phyloP scores from a whole-genome alignment of 1,140 invertebrate species.

The Lucilia sericata region DNA sequence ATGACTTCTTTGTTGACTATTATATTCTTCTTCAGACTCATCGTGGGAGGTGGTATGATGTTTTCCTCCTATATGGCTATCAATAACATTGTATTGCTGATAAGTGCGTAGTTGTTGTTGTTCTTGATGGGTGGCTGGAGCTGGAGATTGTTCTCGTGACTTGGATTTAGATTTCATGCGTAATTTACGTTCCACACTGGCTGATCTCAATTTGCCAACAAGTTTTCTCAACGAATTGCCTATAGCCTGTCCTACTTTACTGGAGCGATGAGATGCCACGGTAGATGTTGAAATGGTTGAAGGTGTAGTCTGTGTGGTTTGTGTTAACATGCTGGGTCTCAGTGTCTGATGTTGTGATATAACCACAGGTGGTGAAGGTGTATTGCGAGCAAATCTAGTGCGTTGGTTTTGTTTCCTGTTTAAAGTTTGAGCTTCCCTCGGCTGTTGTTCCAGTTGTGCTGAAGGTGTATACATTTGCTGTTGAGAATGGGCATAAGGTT shows the following conservation, averaged over 20 bases:
- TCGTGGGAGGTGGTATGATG: slow-evolving; percentile 42
- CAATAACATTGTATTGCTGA: slow-evolving; percentile 74
- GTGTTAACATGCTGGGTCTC: slow-evolving; percentile 51
- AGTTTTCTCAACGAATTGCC: slow-evolving; percentile 82
- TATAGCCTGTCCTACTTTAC: slow-evolving; percentile 71
- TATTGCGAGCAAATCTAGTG: slow-evolving; percentile 75
- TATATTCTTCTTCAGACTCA: slow-evolving; percentile 24
- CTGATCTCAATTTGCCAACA: slow-evolving; percentile 81
- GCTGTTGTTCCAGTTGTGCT: slow-evolving; percentile 12
- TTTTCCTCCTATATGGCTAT: slow-evolving; percentile 69
- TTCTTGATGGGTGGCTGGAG: slow-evolving; percentile 62
- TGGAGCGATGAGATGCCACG: slow-evolving; percentile 58
- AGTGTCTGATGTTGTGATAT: slow-evolving; percentile 57
- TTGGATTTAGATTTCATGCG: slow-evolving; percentile 70
- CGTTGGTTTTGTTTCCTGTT: slow-evolving; percentile 75
- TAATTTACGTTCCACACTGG: slow-evolving; percentile 78
- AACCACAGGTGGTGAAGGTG: slow-evolving; percentile 61
- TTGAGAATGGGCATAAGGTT: slow-evolving; percentile 64
- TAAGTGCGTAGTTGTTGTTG: slow-evolving; percentile 71
- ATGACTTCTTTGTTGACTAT: slow-evolving; percentile 25
- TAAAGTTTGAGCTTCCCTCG: slow-evolving; percentile 49
- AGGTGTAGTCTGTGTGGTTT: slow-evolving; percentile 50
- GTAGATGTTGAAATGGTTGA: slow-evolving; percentile 51
- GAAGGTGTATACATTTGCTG: slow-evolving; percentile 34
- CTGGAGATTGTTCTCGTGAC: slow-evolving; percentile 69